Percentiles rank a stretch among this genome's conserved stretches.
phyloP scores from a whole-genome alignment of 2,888 invertebrate genomes.

The Leptogaster cylindrica region DNA sequence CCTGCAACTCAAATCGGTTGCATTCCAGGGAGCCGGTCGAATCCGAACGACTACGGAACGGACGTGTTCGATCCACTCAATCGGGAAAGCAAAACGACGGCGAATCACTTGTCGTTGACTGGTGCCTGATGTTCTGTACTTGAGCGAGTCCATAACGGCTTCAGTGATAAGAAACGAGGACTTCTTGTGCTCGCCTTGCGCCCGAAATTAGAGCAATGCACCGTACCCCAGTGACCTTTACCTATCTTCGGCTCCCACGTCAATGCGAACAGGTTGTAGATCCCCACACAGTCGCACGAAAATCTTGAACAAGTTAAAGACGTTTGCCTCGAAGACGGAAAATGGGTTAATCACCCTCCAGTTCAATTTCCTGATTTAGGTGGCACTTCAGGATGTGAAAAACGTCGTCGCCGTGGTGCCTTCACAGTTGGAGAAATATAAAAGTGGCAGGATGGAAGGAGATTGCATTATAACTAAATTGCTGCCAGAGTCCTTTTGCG shows the following conservation, averaged over 20 bases:
- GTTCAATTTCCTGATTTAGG: conserved; percentile 41
- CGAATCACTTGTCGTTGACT: too few relatives aligned
- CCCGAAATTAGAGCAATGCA: conserved; percentile 21
- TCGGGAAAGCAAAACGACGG: too few relatives aligned
- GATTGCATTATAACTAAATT: conserved; percentile 30
- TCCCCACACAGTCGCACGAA: too few relatives aligned
- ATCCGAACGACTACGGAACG: background rate
- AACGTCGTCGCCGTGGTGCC: conserved; percentile 10
- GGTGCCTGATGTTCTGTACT: background rate
- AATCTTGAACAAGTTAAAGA: conserved; percentile 25
- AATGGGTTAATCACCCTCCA: conserved; percentile 39
- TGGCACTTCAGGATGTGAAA: conserved; percentile 26
- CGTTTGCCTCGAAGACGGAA: conserved; percentile 3
- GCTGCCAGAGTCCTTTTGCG: conserved; percentile 10
- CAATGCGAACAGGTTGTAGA: too few relatives aligned
- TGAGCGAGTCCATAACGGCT: conserved; percentile 1
- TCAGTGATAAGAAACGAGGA: conserved; percentile 13
- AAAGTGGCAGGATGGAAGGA: conserved; percentile 13
- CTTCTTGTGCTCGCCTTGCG: conserved; percentile 14
- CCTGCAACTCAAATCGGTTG: background rate
- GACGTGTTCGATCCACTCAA: background rate
- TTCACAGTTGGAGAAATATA: background rate
- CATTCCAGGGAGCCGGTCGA: background rate
- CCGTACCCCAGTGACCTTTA: conserved; percentile 12
- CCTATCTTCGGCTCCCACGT: conserved; percentile 11